Evolutionary conservation across 2,888 invertebrate species (phyloP).

Genomic region (Pristionchus mayeri): DNA sequence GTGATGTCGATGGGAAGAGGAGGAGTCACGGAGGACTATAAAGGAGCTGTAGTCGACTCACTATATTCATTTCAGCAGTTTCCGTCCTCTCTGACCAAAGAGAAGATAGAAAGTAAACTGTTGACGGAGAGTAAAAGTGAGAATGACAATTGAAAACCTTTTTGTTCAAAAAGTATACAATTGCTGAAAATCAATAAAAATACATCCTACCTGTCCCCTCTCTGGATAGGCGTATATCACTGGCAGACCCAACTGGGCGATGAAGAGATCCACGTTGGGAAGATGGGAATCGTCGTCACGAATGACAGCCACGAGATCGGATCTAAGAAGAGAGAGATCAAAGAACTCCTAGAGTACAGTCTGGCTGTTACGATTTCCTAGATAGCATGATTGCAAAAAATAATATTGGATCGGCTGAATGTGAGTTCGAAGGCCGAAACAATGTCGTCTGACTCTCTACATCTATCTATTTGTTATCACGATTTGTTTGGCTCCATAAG

Average conservation of each 20-base stretch:
- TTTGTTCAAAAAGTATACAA: neutral
- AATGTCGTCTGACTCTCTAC: too few relatives aligned
- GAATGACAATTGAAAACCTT: neutral
- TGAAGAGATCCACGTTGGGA: constrained; percentile 69
- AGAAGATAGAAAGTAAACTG: neutral
- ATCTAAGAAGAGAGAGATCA: constrained; percentile 57
- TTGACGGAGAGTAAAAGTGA: neutral
- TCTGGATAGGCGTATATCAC: constrained; percentile 65
- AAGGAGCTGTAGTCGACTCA: too few relatives aligned
- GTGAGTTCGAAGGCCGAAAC: too few relatives aligned
- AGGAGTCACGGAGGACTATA: neutral
- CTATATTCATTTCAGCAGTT: too few relatives aligned
- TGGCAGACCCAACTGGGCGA: constrained; percentile 65
- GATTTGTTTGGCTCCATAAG: too few relatives aligned
- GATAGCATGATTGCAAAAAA: too few relatives aligned
- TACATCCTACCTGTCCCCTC: neutral
- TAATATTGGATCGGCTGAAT: too few relatives aligned
- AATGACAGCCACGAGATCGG: constrained; percentile 69
- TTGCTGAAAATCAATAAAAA: too few relatives aligned
- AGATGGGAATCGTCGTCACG: constrained; percentile 68
- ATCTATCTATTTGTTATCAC: too few relatives aligned
- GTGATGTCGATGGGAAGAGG: constrained; percentile 26
- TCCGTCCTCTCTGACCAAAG: too few relatives aligned
- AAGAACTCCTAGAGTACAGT: too few relatives aligned
- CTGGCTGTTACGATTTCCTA: too few relatives aligned